Base-by-base conservation (phyloP, 35 echinoderm and acorn worm genomes). In the Apostichopus japonicus region DNA sequence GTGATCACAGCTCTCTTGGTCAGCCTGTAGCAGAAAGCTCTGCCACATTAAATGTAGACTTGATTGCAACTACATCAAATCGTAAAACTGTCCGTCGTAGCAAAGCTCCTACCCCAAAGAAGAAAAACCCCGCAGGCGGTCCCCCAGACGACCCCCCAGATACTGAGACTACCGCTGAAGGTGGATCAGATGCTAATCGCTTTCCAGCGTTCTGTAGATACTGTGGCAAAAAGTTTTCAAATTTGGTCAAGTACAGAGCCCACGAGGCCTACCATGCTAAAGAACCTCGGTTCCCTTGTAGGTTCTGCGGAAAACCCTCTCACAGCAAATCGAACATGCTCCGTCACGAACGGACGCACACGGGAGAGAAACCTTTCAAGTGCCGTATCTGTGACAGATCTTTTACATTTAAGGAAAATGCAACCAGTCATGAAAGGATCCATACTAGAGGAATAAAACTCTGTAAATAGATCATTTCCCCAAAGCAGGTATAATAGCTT, bases 331-430 rank as follows among this genome's bases (percentile, higher is more conserved):
- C 53, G 0, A 70, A 80, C 53, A 77, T 80, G 77, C 17, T 55
- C n/a, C 76, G 90, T 80, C 90, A 92, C 56, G 78, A 65, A 54
- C 76, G 90, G 10, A 77, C 78, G 5, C 90, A 92, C 24, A 92
- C 90, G 1, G 90, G 90, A 5, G 90, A 92, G 24, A 92, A 79
- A 79, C 90, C 90, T 4, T 92, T 92, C 78, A 80, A 92, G 21
- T 92, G 90, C 81, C 53, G 33, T 6, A 57, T 55, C 8, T 92
- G 90, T 14, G 90, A 82, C 90, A 92, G 54, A 25, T 25, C 51
- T 10, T 92, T 92, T 19, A 75, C 71, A 6, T 75, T 75, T 23
- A 75, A 75, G 71, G 71, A 75, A 23, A 75, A 75, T 75, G 71
- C 71, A 23, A 75, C 71, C 5, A 75, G 71, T 75, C 71, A 75